Evolutionary conservation across 64 coral and sea anemone species (phyloP), one percentile per base, ranked within the genome.

Genomic region (Orbicella faveolata): DNA sequence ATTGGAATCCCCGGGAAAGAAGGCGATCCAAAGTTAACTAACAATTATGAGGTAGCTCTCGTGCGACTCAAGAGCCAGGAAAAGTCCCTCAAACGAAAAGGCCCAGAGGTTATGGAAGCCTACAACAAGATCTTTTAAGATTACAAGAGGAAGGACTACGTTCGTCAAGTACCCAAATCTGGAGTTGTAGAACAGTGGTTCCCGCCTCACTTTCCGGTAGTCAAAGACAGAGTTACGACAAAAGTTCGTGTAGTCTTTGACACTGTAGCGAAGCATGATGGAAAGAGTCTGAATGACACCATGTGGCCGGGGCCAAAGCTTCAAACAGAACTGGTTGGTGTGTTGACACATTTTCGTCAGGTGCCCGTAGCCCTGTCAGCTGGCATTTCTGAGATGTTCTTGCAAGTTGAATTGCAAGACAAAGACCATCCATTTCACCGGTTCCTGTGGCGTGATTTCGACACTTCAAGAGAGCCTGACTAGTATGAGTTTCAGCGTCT

Each of bases 321-420:
- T 83, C 95, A 94, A 25, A 69, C 21, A 39, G 92, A 89, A 19
- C 14, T 92, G 5, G 55, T 75, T 9, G 54, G 87, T 86, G 90
- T 84, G 34, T 35, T 96, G 34, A 89, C 74, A 36, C 64, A 65
- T 74, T 96, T 89, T 44, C 79, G 65, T 65, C 74, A 65, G 1
- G 94, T 87, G 35, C 73, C 90, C 41, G 80, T 92, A 23, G 90
- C 86, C 19, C 74, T 95, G 17, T 84, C 89, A 62, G 89, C 84
- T 83, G 94, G 89, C 72, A 95, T 92, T 63, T 95, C 79, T 3
- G 88, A 94, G 61, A 94, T 94, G 93, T 80, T 94, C 61, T 30
- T 90, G 19, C 93, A 87, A 90, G 88, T 94, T 17, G 61, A 63
- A 51, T 52, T 94, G 44, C 81, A 52, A 64, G 67, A 90, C 9